Evolutionary conservation across 2,113 vertebrate genomes (phyloP), one percentile per base, ranked within the genome.

Genomic region (Nanorana parkeri): DNA sequence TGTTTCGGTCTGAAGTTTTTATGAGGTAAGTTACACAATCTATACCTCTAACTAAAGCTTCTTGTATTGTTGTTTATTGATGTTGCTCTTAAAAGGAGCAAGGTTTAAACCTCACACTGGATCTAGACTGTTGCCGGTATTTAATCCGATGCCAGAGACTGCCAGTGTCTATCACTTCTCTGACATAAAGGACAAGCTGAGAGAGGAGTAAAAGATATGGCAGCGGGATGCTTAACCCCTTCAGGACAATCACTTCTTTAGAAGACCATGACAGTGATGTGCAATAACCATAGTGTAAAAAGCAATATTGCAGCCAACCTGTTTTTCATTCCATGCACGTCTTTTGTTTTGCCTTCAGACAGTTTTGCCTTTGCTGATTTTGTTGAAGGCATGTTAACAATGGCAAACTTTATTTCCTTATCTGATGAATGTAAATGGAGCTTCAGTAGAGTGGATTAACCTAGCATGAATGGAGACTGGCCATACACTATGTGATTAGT

Each of bases 101-200:
- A 8, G 52, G 52, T 56, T 81, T 81, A 81, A 79, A 61, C 0
- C 32, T 24, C 51, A 51, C 17, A 26, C 3, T 64, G 58, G 32
- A 65, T 72, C 78, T 72, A 61, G 66, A 16, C 66, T 68, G 65
- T 58, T 80, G 78, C 61, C 66, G 71, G 78, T 80, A 80, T 61
- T 80, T 61, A 80, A 80, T 80, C 66, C 52, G 55, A 63, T 61
- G 54, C 67, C 56, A 51, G 67, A 63, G 78, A 67, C 67, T 71
- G 55, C 36, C 67, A 63, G 66, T 15, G 56, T 71, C 67, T 56
- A 69, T 71, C 68, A 81, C 41, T 73, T 71, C 56, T 29, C 23
- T 73, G 78, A 55, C 58, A 69, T 73, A 58, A 72, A 81, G 78
- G 56, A 81, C 78, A 73, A 72, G 68, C 60, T 23, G 68, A 64